Conservation (phyloP, 1,140 invertebrate genomes). For the Stenopsyche tienmushanensis region DNA sequence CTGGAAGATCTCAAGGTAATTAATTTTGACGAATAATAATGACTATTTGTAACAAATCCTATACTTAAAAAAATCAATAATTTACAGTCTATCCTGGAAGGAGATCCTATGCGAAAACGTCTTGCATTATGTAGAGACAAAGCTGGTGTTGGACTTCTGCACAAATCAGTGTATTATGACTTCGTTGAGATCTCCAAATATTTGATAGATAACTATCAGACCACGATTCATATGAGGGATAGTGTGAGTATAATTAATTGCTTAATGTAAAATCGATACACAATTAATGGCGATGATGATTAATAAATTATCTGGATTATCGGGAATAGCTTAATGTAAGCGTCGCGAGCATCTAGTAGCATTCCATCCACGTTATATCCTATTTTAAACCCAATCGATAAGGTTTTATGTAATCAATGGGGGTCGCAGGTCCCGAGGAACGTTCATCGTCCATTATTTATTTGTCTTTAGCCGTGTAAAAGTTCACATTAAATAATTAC, state of each 20-base stretch:
- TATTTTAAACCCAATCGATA: too few species aligned
- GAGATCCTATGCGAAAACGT: constrained; percentile 60
- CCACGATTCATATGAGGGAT: constrained; percentile 72
- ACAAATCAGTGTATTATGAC: constrained; percentile 78
- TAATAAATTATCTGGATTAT: too few species aligned
- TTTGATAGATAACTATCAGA: constrained; percentile 72
- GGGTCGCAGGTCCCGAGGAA: neutral
- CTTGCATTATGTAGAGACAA: constrained; percentile 70
- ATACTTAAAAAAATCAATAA: neutral
- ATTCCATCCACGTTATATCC: too few species aligned
- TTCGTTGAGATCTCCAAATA: constrained; percentile 71
- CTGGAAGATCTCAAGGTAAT: constrained; percentile 61
- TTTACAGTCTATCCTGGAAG: constrained; percentile 57
- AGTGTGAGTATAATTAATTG: constrained; percentile 59
- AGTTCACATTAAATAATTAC: constrained; percentile 21
- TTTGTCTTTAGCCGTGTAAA: neutral
- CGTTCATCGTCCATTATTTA: neutral
- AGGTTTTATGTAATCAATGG: too few species aligned
- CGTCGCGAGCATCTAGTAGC: too few species aligned
- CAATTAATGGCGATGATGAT: too few species aligned
- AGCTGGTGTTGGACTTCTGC: constrained; percentile 71
- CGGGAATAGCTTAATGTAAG: too few species aligned
- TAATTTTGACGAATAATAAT: neutral
- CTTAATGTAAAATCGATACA: too few species aligned
- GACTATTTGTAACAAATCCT: too few species aligned